These are phyloP conservation scores for Syndactyla subalaris DNA, from an alignment of 2,797 vertebrate genomes.

Conservation along the genomic window DNA sequence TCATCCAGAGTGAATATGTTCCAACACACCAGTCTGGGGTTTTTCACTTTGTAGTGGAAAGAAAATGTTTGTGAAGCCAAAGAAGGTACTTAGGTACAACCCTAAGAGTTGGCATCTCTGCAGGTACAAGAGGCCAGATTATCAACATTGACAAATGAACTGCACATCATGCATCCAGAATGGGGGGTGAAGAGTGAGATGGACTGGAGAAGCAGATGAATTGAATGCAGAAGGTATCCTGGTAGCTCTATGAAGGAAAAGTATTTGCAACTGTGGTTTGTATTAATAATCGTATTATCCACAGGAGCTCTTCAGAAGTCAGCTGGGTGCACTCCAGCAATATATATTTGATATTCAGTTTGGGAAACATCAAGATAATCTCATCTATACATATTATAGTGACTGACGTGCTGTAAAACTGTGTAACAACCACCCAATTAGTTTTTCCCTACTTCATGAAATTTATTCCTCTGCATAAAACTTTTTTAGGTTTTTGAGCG, in stretches of 20 bases:
- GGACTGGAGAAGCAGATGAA: not conserved
- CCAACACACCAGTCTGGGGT: not conserved
- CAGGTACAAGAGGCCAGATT: not conserved
- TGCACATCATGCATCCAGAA: fast-evolving
- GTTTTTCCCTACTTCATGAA: not conserved
- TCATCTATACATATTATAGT: not conserved
- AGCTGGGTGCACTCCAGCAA: not conserved
- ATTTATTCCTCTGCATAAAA: not conserved
- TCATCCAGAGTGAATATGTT: not conserved
- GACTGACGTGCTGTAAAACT: not conserved
- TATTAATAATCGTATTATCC: not conserved
- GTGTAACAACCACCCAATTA: not conserved
- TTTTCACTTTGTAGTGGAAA: not conserved
- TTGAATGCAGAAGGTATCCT: not conserved
- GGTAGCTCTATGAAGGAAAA: not conserved
- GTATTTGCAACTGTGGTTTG: not conserved
- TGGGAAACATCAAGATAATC: not conserved
- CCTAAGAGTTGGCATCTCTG: not conserved
- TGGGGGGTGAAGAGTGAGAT: not conserved
- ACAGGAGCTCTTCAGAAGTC: not conserved
- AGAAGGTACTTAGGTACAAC: not conserved
- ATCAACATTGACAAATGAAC: not conserved
- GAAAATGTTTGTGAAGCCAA: not conserved
- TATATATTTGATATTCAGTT: not conserved
- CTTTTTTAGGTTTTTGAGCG: not conserved